Conservation (phyloP, 2,888 invertebrate genomes). For the Drosophila merina region DNA sequence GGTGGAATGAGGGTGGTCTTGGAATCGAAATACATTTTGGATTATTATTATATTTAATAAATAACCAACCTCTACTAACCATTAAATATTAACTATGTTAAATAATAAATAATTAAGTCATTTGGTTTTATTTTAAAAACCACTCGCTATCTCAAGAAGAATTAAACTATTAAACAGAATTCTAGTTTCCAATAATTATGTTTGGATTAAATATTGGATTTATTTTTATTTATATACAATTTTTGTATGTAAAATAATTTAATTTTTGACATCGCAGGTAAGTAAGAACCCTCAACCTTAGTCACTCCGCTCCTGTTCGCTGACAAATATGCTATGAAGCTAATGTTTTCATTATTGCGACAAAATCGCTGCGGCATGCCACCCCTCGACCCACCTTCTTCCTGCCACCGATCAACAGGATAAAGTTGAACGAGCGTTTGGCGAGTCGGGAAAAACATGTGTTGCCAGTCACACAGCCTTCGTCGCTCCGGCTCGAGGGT, state of each 20-base stretch:
- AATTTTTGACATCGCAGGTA: no score
- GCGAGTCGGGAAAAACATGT: constrained; percentile 81
- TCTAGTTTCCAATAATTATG: no score
- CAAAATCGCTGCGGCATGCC: constrained; percentile 38
- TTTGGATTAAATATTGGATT: no score
- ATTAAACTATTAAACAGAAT: no score
- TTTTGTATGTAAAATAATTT: no score
- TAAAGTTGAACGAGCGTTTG: constrained; percentile 38
- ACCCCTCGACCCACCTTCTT: constrained; percentile 21
- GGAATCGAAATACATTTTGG: neutral
- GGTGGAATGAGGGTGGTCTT: constrained; percentile 17
- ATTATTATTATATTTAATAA: neutral
- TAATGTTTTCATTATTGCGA: constrained; percentile 74
- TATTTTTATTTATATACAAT: no score
- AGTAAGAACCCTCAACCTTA: neutral
- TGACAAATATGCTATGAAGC: constrained; percentile 68
- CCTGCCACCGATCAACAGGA: constrained; percentile 79
- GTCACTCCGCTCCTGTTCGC: constrained; percentile 49
- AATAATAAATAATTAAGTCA: no score
- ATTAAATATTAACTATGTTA: no score
- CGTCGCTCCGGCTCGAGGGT: constrained; percentile 42
- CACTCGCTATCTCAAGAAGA: no score
- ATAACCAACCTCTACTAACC: neutral
- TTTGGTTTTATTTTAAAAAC: no score
- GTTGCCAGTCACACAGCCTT: constrained; percentile 82